These are phyloP conservation scores for Betta splendens DNA, from an alignment of 2,797 vertebrate species.

Conservation along the genomic window DNA sequence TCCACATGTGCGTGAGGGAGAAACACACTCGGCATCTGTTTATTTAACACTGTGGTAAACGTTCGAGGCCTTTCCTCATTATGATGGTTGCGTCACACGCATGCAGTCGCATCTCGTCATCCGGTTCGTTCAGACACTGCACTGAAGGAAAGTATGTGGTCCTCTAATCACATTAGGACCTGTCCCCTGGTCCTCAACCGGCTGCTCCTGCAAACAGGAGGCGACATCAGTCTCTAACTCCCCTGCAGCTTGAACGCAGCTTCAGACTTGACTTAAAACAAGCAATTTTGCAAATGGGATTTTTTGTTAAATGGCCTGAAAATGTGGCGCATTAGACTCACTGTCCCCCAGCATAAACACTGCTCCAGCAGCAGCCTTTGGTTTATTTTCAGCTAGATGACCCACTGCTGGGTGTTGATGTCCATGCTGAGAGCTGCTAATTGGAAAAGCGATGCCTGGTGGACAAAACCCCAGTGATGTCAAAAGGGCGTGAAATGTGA, in stretches of 20 bases:
- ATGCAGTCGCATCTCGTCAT: no score
- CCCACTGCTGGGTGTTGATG: constrained; percentile 44
- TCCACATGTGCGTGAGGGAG: constrained; percentile 30
- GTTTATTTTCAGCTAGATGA: constrained; percentile 28
- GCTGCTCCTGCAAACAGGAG: constrained; percentile 26
- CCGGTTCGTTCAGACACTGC: no score
- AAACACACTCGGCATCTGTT: constrained; percentile 2
- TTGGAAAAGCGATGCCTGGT: constrained; percentile 61
- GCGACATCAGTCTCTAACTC: constrained; percentile 11
- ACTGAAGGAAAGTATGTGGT: no score
- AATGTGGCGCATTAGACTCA: background rate
- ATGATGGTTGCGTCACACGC: no score
- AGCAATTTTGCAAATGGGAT: background rate
- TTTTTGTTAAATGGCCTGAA: constrained; percentile 1
- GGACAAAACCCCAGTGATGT: constrained; percentile 22
- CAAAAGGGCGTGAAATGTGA: constrained; percentile 24
- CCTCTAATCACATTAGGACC: background rate
- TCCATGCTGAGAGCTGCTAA: constrained; percentile 59
- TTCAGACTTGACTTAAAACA: background rate
- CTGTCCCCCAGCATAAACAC: constrained; percentile 7
- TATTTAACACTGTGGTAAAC: constrained; percentile 1
- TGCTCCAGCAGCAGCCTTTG: constrained; percentile 4
- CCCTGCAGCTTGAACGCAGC: no score
- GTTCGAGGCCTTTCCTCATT: background rate
- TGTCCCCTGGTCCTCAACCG: no score